A percentile compares a stretch with the other conserved stretches of the same genome.
phyloP scores from a whole-genome alignment of 2,797 vertebrate species.

The Chaetophractus vellerosus region DNA sequence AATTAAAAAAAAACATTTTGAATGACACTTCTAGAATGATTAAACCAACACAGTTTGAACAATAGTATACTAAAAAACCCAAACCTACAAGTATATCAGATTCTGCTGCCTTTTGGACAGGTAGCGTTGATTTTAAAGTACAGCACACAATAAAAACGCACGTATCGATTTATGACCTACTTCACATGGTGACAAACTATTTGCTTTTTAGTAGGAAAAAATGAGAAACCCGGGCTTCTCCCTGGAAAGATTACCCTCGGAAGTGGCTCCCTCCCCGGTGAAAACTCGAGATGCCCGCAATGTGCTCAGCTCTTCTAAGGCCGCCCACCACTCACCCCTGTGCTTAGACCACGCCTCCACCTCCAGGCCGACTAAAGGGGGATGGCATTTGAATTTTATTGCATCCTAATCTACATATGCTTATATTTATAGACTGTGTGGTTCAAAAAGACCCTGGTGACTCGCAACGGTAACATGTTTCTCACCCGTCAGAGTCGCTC shows the following conservation, averaged over 20 bases:
- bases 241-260: not conserved
- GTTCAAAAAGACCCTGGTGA: not conserved
- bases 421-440: not conserved
- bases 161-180: not conserved
- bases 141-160: not conserved
- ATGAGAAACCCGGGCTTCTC: not conserved
- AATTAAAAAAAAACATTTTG: not conserved
- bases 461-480: not conserved
- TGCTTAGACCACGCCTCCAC: accelerated
- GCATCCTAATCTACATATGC: not conserved
- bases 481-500: accelerated
- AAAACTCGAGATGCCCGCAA: accelerated
- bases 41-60: not conserved
- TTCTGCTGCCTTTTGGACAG: not conserved
- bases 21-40: not conserved
- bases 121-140: not conserved
- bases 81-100: not conserved
- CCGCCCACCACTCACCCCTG: not conserved
- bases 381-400: not conserved
- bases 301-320: too few relatives aligned
- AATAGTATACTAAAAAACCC: not conserved
- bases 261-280: accelerated
- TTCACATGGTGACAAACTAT: not conserved
- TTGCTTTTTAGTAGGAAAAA: not conserved
- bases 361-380: not conserved